These are phyloP conservation scores for Stegophylla sp. DNA, from an alignment of 2,888 invertebrate species.

Conservation along the genomic window DNA sequence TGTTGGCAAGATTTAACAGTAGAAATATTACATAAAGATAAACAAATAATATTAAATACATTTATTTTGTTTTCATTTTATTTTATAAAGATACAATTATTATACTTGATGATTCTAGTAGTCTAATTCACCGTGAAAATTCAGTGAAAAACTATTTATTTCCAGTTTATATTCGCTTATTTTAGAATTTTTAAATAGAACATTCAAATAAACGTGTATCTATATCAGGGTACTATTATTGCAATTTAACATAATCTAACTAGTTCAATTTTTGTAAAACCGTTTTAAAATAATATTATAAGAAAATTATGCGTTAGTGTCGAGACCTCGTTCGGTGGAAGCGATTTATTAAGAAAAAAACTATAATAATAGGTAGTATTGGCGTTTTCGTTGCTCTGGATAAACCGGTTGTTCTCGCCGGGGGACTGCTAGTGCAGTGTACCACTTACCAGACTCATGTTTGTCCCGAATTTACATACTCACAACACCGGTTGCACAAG, in stretches of 20 bases:
- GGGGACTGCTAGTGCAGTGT: constrained; percentile 21
- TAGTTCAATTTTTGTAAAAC: neutral
- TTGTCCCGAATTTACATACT: constrained; percentile 46
- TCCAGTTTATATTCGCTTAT: neutral
- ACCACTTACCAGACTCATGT: constrained; percentile 28
- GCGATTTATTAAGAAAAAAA: constrained; percentile 21
- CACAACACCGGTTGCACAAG: constrained; percentile 40
- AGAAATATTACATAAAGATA: neutral
- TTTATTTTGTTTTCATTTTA: neutral
- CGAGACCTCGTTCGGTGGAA: neutral
- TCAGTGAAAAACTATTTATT: neutral
- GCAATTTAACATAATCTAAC: neutral
- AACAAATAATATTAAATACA: neutral
- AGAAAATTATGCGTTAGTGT: neutral
- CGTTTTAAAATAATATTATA: constrained; percentile 4
- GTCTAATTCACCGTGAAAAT: neutral
- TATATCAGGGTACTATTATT: constrained; percentile 16
- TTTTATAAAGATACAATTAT: neutral
- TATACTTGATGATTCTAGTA: neutral
- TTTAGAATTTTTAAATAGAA: neutral
- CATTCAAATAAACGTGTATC: neutral
- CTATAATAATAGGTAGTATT: constrained; percentile 22
- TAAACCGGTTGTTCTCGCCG: constrained; percentile 43
- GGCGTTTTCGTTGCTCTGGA: constrained; percentile 42
- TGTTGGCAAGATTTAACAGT: too few species aligned